These are phyloP conservation scores for Parapristionchus giblindavisi DNA, from an alignment of 2,888 invertebrate genomes.

Conservation along the genomic window DNA sequence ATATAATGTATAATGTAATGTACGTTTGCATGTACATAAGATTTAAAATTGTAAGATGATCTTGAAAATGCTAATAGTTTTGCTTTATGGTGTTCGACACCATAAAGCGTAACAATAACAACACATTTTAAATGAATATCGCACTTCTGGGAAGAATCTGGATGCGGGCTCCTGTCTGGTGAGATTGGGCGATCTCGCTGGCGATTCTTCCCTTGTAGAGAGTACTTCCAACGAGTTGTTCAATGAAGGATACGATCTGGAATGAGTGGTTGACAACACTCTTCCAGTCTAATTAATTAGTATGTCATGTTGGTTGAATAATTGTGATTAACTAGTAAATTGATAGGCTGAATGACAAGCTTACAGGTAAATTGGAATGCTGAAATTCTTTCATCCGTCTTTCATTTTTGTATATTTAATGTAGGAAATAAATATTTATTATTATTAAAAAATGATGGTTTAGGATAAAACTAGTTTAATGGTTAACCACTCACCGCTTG, in stretches of 20 bases:
- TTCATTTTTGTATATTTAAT: too few species aligned
- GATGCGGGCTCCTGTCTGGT: conserved; percentile 38
- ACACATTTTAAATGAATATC: background rate
- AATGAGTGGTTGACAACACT: background rate
- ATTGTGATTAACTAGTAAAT: too few species aligned
- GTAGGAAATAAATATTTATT: background rate
- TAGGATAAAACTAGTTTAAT: background rate
- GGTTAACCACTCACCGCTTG: conserved; percentile 35
- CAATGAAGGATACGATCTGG: conserved; percentile 55
- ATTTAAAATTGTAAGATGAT: background rate
- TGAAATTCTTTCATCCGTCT: too few species aligned
- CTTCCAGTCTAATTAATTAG: background rate
- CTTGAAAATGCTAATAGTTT: background rate
- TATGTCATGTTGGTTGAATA: too few species aligned
- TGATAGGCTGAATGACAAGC: too few species aligned
- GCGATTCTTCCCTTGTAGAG: conserved; percentile 51
- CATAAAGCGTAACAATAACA: background rate
- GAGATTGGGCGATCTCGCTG: conserved; percentile 7
- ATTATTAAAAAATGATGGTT: background rate
- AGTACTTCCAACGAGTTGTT: conserved; percentile 56
- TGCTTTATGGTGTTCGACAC: background rate
- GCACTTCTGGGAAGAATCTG: conserved; percentile 45
- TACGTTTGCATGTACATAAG: too few species aligned
- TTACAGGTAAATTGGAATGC: too few species aligned
- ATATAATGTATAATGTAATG: too few species aligned